A percentile compares a stretch with the other conserved stretches of the same genome.
Conservation (phyloP, 2,113 vertebrate species). For the Collichthys lucidus region DNA sequence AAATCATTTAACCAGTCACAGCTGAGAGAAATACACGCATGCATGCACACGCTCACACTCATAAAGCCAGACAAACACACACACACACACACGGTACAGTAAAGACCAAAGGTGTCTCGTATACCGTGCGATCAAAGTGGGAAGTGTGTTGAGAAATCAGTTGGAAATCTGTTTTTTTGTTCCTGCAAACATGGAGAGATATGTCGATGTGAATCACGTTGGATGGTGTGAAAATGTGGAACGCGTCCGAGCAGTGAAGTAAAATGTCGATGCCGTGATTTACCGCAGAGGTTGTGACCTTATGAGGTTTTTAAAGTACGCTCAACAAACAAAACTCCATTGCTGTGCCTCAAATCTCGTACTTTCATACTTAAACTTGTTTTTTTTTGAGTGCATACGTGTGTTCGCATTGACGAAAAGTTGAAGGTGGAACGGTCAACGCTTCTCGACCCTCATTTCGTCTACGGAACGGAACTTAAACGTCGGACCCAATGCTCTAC, state of each 20-base stretch:
- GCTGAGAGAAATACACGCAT: constrained; percentile 57
- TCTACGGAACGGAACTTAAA: too few relatives aligned
- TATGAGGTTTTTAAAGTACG: not conserved
- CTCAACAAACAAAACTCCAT: not conserved
- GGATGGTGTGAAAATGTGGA: constrained; percentile 1
- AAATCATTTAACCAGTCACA: constrained; percentile 77
- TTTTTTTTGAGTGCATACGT: too few relatives aligned
- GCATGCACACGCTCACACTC: constrained; percentile 46
- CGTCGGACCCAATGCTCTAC: too few relatives aligned
- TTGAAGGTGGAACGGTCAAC: too few relatives aligned
- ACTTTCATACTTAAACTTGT: too few relatives aligned
- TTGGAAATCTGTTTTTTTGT: constrained; percentile 13
- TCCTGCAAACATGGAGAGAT: not conserved
- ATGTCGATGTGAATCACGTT: not conserved
- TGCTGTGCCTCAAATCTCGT: not conserved
- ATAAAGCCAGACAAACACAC: constrained; percentile 8
- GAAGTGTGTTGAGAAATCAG: constrained; percentile 12
- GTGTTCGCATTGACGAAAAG: too few relatives aligned
- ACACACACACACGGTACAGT: constrained; percentile 4
- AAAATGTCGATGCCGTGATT: constrained; percentile 37
- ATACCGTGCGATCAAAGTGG: constrained; percentile 13
- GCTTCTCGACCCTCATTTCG: too few relatives aligned
- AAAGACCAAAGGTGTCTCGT: constrained; percentile 32
- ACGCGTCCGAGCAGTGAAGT: not conserved
- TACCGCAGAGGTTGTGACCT: constrained; percentile 23